phyloP scores from a whole-genome alignment of 2,113 vertebrate genomes.

The Myiozetetes cayanensis region DNA sequence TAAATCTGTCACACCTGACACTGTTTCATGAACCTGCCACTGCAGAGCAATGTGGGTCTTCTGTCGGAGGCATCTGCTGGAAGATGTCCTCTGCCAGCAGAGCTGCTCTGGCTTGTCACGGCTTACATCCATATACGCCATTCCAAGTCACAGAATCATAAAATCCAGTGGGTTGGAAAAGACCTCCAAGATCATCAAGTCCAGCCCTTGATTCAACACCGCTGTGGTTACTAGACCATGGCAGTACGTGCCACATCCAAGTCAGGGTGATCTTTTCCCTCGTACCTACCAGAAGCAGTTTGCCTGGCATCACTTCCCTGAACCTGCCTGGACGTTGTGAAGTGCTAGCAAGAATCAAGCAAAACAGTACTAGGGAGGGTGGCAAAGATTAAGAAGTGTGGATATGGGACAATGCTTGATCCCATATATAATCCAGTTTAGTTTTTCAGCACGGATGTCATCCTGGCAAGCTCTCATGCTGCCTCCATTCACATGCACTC shows the following conservation, averaged over 20 bases:
- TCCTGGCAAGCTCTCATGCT: not conserved
- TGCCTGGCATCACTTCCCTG: not conserved
- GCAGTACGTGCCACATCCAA: no score
- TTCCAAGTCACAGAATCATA: no score
- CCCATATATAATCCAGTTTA: not conserved
- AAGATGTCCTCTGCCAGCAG: not conserved
- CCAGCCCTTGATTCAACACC: no score
- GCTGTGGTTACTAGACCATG: no score
- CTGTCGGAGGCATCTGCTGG: not conserved
- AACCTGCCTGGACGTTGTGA: not conserved
- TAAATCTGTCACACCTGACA: not conserved
- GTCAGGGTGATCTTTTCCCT: not conserved
- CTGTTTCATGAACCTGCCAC: not conserved
- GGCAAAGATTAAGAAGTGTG: not conserved
- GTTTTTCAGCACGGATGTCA: not conserved
- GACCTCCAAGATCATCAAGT: no score
- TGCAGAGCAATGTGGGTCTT: not conserved
- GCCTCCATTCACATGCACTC: not conserved
- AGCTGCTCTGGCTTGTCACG: not conserved
- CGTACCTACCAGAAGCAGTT: not conserved
- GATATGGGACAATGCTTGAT: not conserved
- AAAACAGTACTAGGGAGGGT: not conserved
- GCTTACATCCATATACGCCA: not conserved
- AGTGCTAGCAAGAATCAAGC: not conserved
- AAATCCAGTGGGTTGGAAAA: no score